Percentiles rank a stretch among this genome's conserved stretches.
Evolutionary conservation across 2,113 vertebrate species (phyloP).

Genomic region (Capreolus pygargus): DNA sequence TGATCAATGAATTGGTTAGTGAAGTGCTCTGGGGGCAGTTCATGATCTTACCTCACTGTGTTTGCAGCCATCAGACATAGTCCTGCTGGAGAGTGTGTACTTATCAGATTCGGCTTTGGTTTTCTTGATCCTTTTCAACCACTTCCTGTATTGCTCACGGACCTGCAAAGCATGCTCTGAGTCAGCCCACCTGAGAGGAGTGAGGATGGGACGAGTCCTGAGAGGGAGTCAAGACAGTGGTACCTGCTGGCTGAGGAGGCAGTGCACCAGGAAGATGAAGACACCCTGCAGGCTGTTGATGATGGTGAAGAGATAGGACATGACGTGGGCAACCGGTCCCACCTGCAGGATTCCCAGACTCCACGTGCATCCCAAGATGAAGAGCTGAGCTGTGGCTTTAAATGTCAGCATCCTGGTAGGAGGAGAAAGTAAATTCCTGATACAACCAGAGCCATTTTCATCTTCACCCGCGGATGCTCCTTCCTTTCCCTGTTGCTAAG

Average conservation of each 20-base stretch:
- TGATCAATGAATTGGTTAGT: background rate
- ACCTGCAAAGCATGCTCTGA: background rate
- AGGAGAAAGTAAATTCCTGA: background rate
- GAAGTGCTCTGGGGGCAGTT: background rate
- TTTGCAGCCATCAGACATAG: background rate
- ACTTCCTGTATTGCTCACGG: constrained; percentile 36
- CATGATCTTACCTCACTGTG: background rate
- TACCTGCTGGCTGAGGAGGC: constrained; percentile 72
- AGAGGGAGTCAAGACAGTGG: background rate
- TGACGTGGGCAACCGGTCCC: rapidly evolving
- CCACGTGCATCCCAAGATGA: constrained; percentile 76
- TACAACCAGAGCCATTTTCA: background rate
- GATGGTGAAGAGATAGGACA: constrained; percentile 73
- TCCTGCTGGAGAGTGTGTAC: background rate
- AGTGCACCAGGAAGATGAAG: constrained; percentile 73
- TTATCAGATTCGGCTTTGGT: rapidly evolving
- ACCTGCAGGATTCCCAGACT: constrained; percentile 66
- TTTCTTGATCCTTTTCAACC: background rate
- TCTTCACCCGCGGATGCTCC: background rate
- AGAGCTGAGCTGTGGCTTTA: constrained; percentile 64
- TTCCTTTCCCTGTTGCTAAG: background rate
- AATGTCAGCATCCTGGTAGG: constrained; percentile 64
- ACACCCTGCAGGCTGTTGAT: constrained; percentile 71
- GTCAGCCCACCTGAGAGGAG: background rate
- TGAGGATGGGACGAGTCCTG: rapidly evolving